These are phyloP conservation scores for Tetragonula carbonaria DNA, from an alignment of 2,888 invertebrate species.

Conservation along the genomic window DNA sequence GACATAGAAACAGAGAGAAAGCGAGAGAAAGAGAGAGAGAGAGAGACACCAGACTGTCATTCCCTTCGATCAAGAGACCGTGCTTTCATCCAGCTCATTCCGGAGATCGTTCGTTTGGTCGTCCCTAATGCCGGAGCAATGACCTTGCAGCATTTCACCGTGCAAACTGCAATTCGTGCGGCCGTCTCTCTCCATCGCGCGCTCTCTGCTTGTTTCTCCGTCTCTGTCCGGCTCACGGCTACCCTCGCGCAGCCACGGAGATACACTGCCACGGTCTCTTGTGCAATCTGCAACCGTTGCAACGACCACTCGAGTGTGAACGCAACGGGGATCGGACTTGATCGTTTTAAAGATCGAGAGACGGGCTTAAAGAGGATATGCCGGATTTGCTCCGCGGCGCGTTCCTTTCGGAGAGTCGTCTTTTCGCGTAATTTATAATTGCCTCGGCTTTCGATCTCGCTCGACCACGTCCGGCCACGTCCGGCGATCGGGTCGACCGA, in stretches of 20 bases:
- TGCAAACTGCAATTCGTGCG: constrained; percentile 73
- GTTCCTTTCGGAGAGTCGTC: constrained; percentile 4
- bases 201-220: too few relatives aligned
- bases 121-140: constrained; percentile 76
- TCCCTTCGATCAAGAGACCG: constrained; percentile 72
- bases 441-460: background rate
- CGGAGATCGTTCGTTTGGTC: constrained; percentile 70
- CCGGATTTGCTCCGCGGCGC: constrained; percentile 39
- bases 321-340: constrained; percentile 61
- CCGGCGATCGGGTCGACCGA: too few relatives aligned
- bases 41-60: constrained; percentile 47
- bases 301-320: constrained; percentile 68
- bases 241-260: constrained; percentile 47
- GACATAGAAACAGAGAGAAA: background rate
- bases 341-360: constrained; percentile 72
- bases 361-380: constrained; percentile 69
- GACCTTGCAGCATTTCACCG: constrained; percentile 76
- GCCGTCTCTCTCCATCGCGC: constrained; percentile 20
- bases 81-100: constrained; percentile 72
- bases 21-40: background rate
- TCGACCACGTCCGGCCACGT: background rate
- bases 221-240: constrained; percentile 2
- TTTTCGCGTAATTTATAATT: constrained; percentile 13
- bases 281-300: constrained; percentile 68
- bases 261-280: constrained; percentile 62